Percentiles rank a stretch among this genome's conserved stretches.
Conservation (phyloP, 2,113 vertebrate genomes). For the Sula dactylatra region DNA sequence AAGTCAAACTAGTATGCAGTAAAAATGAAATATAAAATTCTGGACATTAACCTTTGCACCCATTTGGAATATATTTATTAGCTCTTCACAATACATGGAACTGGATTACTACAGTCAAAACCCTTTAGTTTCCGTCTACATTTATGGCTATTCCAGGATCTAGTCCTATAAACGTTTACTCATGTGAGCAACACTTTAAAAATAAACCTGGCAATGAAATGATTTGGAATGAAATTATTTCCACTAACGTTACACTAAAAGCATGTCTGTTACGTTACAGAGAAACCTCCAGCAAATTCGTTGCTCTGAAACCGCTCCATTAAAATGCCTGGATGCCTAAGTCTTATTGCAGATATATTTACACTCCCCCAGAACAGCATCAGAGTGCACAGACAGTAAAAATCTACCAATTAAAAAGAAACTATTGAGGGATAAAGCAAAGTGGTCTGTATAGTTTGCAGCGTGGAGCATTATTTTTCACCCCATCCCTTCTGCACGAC, state of each 20-base stretch:
- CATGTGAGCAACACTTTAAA: neutral
- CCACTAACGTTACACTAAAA: slow-evolving; percentile 17
- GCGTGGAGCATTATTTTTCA: neutral
- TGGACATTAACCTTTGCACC: neutral
- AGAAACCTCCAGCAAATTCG: slow-evolving; percentile 14
- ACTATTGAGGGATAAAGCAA: neutral
- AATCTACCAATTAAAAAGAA: neutral
- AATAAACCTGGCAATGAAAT: slow-evolving; percentile 29
- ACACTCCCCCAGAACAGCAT: neutral
- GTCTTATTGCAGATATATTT: neutral
- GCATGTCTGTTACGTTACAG: neutral
- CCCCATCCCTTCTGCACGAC: neutral
- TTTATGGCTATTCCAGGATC: neutral
- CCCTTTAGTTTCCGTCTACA: neutral
- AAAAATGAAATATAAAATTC: neutral
- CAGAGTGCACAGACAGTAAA: neutral
- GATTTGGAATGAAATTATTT: slow-evolving; percentile 39
- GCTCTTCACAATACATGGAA: neutral
- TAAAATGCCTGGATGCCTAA: neutral
- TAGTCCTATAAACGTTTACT: neutral
- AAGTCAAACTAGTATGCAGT: neutral
- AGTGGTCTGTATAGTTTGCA: rapidly evolving
- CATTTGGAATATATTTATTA: neutral
- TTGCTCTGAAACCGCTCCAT: neutral
- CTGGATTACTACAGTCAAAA: neutral